Evolutionary conservation across 2,888 invertebrate species (phyloP).

Genomic region (Amiota mariae): DNA sequence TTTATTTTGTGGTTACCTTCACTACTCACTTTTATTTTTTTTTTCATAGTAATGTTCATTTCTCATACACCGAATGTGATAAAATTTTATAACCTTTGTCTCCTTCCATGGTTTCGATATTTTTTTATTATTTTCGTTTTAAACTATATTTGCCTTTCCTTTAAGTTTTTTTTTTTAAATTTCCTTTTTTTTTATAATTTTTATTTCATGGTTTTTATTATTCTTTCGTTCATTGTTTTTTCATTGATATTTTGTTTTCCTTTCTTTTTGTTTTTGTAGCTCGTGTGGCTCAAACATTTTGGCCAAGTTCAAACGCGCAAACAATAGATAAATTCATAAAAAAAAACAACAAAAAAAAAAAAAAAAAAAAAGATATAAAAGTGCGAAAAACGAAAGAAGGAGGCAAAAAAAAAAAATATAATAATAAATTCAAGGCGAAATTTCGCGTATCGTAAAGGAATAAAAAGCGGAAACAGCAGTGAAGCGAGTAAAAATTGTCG

Average conservation of each 20-base stretch:
- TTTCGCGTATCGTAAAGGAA: constrained; percentile 7
- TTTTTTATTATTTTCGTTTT: not conserved
- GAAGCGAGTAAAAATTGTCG: constrained; percentile 5
- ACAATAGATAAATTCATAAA: constrained; percentile 17
- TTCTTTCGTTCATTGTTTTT: not conserved
- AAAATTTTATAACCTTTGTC: not conserved
- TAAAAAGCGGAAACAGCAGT: constrained; percentile 18
- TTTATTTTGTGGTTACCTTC: not conserved
- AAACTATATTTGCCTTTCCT: not conserved
- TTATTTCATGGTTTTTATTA: not conserved
- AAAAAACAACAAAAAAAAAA: not conserved
- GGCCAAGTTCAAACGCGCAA: constrained; percentile 21
- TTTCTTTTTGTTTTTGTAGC: not conserved
- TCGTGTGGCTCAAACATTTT: constrained; percentile 7
- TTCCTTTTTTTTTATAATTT: not conserved
- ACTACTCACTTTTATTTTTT: not conserved
- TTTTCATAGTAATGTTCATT: not conserved
- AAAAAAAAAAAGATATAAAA: not conserved
- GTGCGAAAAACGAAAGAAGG: not conserved
- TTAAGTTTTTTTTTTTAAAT: not conserved
- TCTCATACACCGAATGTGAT: not conserved
- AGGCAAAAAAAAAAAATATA: not conserved
- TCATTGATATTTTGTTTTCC: not conserved
- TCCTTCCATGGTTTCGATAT: not conserved
- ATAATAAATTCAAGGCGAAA: constrained; percentile 17